Evolutionary conservation across 2,113 vertebrate species (phyloP).

Genomic region (Dipodomys ordii): DNA sequence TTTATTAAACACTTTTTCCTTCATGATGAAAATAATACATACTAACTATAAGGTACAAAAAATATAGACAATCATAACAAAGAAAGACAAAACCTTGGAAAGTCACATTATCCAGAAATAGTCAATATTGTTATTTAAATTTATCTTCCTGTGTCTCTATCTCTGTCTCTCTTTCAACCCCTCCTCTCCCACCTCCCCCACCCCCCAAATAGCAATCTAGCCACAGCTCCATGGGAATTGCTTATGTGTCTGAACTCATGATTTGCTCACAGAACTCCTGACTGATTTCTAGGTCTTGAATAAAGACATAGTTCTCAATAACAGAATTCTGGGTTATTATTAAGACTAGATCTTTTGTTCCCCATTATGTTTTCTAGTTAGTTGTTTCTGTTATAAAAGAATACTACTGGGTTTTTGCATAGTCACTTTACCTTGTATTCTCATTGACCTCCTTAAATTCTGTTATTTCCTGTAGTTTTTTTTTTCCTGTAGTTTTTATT

Average conservation of each 20-base stretch:
- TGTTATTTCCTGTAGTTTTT: not conserved
- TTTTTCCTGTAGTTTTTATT: not conserved
- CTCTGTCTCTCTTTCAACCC: too few relatives aligned
- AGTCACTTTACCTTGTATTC: not conserved
- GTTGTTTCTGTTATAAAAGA: not conserved
- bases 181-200: too few relatives aligned
- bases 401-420: not conserved
- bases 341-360: not conserved
- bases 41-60: not conserved
- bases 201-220: not conserved
- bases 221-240: not conserved
- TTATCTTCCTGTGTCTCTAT: not conserved
- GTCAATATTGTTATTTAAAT: not conserved
- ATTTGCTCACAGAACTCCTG: not conserved
- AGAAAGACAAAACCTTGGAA: not conserved
- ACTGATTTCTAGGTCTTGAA: not conserved
- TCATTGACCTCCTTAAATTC: not conserved
- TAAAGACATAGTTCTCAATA: constrained; percentile 4
- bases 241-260: not conserved
- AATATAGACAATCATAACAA: not conserved
- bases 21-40: not conserved
- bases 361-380: not conserved
- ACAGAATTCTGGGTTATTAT: not conserved
- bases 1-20: not conserved
- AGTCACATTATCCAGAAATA: not conserved